A percentile compares a stretch with the other conserved stretches of the same genome.
Conservation (phyloP, 2,113 vertebrate genomes). For the Tangachromis dhanisi region DNA sequence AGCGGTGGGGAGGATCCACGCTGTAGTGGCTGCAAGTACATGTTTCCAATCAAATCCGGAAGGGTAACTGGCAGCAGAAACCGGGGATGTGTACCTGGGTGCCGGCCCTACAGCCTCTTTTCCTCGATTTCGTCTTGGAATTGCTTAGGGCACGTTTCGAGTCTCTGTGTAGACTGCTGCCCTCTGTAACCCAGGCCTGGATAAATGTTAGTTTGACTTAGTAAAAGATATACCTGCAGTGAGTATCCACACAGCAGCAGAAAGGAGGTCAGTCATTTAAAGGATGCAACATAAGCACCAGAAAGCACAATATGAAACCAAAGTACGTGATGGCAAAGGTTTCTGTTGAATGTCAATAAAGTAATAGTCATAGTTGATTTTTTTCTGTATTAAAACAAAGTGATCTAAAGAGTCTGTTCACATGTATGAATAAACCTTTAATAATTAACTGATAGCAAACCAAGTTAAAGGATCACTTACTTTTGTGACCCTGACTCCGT, state of each 20-base stretch:
- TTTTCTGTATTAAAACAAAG: not conserved
- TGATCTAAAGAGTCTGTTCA: not conserved
- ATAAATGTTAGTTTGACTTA: not conserved
- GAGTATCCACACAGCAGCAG: not conserved
- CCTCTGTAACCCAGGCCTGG: not conserved
- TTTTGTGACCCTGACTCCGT: fast-evolving
- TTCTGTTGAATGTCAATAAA: not conserved
- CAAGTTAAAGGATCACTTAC: not conserved
- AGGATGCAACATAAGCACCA: not conserved
- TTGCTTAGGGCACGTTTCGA: too few species aligned
- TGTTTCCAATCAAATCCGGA: too few species aligned
- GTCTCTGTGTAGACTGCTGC: not conserved
- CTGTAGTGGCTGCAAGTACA: too few species aligned
- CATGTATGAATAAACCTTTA: not conserved
- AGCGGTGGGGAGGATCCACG: too few species aligned
- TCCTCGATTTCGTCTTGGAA: too few species aligned
- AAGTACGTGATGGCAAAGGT: not conserved
- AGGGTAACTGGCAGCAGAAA: too few species aligned
- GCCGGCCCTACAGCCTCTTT: too few species aligned
- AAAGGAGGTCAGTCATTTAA: not conserved
- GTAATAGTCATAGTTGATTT: fast-evolving
- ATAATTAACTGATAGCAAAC: not conserved
- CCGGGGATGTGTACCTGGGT: too few species aligned
- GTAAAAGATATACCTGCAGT: not conserved
- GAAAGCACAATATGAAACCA: not conserved